Conservation (phyloP, 2,888 invertebrate species). For the Lamellibrachia columna region DNA sequence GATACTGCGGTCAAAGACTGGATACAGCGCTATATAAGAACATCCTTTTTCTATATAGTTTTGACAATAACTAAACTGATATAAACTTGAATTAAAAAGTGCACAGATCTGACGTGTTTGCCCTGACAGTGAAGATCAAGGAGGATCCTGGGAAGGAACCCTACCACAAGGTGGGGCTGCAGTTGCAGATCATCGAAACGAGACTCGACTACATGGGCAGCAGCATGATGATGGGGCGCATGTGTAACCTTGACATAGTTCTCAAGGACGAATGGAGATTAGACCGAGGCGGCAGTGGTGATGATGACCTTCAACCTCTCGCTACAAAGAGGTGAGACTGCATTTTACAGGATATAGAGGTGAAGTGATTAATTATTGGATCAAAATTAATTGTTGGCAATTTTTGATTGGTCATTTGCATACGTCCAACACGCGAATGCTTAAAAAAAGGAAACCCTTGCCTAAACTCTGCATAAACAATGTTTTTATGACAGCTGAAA, state of each 20-base stretch:
- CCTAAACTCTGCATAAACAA: too few species aligned
- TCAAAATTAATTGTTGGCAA: too few species aligned
- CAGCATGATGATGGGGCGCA: conserved; percentile 89
- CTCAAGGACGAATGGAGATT: conserved; percentile 89
- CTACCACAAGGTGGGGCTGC: conserved; percentile 82
- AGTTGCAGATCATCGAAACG: conserved; percentile 85
- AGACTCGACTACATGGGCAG: conserved; percentile 98
- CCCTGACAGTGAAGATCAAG: conserved; percentile 79
- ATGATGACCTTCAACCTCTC: conserved; percentile 63
- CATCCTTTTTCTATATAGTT: too few species aligned
- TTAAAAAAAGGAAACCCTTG: too few species aligned
- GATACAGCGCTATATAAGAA: too few species aligned
- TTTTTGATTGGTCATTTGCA: too few species aligned
- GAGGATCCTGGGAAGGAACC: conserved; percentile 92
- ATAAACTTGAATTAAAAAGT: neutral
- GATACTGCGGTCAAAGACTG: too few species aligned
- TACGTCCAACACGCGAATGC: too few species aligned
- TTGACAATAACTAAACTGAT: too few species aligned
- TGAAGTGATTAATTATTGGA: too few species aligned
- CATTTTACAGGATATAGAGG: neutral
- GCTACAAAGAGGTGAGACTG: conserved; percentile 72
- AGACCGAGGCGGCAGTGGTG: conserved; percentile 58
- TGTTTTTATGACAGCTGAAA: too few species aligned
- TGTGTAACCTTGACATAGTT: conserved; percentile 80
- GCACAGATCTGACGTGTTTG: neutral